Evolutionary conservation across 1,140 invertebrate genomes (phyloP), one percentile per base, ranked within the genome.

Genomic region (Oncopodura yosiiana): DNA sequence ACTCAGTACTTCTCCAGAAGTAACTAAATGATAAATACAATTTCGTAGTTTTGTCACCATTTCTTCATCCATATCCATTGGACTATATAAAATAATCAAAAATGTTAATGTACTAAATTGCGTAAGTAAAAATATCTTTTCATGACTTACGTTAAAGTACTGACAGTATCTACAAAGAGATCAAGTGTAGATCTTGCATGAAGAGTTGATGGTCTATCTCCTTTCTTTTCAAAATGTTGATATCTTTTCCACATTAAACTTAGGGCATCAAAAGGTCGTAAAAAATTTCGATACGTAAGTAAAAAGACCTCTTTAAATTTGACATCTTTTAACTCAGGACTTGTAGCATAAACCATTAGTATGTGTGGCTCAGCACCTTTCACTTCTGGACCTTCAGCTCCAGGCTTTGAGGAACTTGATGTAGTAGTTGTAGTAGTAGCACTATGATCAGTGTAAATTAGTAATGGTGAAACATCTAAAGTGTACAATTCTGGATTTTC

Each of bases 221-320:
- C 81, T 64, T 81, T 81, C 62, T 82, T 81, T 64, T 62, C 56
- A 58, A 94, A 92, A 65, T 83, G 80, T 69, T 88, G 81, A 68
- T 87, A 87, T 56, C 94, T 79, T 68, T 83, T 80, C 63, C 90
- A 81, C 36, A 97, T 73, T 70, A 94, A 93, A 66, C 82, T 79
- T 58, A 97, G 83, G 53, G 96, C 75, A 56, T 87, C 85, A 49
- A 82, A 70, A n/a, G 93, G 88, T 41, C 84, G 75, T 65, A 96
- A 82, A 73, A 96, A 95, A 52, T 92, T 96, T 62, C 94, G 78
- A 71, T 96, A 98, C 36, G 93, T 97, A 21, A 90, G 91, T 59
- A 97, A 78, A 72, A 97, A 98, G 32, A 93, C 92, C 76, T 96
- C 92, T 77, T 94, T 89, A 74, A 93, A 96, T 68, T 87, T 77